Percentiles rank a stretch among this genome's conserved stretches.
phyloP scores from a whole-genome alignment of 2,797 vertebrate species.

The Pipistrellus pipistrellus region DNA sequence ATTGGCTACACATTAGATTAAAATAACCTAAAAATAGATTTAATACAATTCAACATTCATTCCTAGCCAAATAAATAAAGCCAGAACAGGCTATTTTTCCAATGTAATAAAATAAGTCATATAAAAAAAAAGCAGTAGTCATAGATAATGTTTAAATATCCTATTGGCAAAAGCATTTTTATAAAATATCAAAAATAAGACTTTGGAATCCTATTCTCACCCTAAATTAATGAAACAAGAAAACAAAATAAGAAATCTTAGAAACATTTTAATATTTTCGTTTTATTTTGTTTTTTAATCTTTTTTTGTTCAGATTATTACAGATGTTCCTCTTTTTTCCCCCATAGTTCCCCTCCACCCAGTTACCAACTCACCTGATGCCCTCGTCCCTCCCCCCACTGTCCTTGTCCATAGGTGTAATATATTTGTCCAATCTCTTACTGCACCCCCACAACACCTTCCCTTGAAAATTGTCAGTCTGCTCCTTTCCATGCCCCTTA shows the following conservation, averaged over 20 bases:
- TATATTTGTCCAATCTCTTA: too few relatives aligned
- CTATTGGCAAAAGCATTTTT: background rate
- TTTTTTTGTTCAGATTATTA: too few relatives aligned
- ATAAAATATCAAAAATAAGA: background rate
- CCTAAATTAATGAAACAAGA: background rate
- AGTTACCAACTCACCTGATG: too few relatives aligned
- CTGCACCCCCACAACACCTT: too few relatives aligned
- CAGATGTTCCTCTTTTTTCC: too few relatives aligned
- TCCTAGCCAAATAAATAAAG: slow-evolving; percentile 41
- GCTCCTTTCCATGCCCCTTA: too few relatives aligned
- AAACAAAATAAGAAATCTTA: slow-evolving; percentile 21
- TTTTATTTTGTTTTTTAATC: too few relatives aligned
- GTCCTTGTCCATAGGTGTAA: too few relatives aligned
- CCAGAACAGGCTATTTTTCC: slow-evolving; percentile 30
- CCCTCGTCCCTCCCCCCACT: too few relatives aligned
- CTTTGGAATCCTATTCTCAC: background rate
- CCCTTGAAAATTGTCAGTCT: too few relatives aligned
- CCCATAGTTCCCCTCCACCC: too few relatives aligned
- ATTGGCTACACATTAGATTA: slow-evolving; percentile 28
- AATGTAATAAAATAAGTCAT: slow-evolving; percentile 34
- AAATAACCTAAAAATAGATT: slow-evolving; percentile 45
- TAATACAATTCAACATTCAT: slow-evolving; percentile 53
- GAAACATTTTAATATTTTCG: background rate
- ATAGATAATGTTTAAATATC: background rate
- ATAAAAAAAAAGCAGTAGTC: slow-evolving; percentile 29